Conservation (phyloP, 2,797 vertebrate species). For the Danionella dracula region DNA sequence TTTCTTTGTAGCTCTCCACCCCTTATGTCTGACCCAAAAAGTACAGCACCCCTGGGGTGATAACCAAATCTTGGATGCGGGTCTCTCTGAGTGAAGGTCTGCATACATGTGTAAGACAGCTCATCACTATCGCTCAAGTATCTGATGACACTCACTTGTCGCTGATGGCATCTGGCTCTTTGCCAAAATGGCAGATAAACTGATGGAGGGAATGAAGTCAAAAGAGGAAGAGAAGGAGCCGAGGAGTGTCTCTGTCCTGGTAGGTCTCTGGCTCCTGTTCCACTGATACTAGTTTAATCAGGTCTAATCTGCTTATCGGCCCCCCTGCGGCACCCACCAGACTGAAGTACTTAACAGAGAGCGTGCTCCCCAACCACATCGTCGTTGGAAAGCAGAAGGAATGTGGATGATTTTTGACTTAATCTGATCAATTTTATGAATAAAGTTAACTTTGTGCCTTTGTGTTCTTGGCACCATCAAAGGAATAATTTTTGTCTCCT, state of each 20-base stretch:
- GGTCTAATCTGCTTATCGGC: conserved; percentile 77
- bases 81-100: conserved; percentile 42
- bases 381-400: conserved; percentile 66
- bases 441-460: conserved; percentile 26
- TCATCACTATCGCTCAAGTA: conserved; percentile 47
- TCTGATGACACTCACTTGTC: conserved; percentile 53
- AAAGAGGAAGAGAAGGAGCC: conserved; percentile 26
- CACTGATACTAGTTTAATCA: conserved; percentile 80
- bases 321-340: conserved; percentile 68
- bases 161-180: conserved; percentile 66
- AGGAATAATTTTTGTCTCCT: background rate
- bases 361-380: conserved; percentile 63
- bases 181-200: conserved; percentile 65
- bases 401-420: conserved; percentile 48
- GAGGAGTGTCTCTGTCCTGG: conserved; percentile 61
- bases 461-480: background rate
- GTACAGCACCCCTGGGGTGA: conserved; percentile 52
- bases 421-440: conserved; percentile 63
- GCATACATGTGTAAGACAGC: conserved; percentile 33
- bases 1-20: conserved; percentile 17
- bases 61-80: conserved; percentile 27
- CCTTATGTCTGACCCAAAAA: conserved; percentile 41
- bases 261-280: conserved; percentile 70
- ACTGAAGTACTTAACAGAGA: conserved; percentile 68
- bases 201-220: conserved; percentile 28